Percentiles rank a stretch among this genome's conserved stretches.
Conservation (phyloP, 2,113 vertebrate genomes). For the Boulengeromyrus knoepffleri region DNA sequence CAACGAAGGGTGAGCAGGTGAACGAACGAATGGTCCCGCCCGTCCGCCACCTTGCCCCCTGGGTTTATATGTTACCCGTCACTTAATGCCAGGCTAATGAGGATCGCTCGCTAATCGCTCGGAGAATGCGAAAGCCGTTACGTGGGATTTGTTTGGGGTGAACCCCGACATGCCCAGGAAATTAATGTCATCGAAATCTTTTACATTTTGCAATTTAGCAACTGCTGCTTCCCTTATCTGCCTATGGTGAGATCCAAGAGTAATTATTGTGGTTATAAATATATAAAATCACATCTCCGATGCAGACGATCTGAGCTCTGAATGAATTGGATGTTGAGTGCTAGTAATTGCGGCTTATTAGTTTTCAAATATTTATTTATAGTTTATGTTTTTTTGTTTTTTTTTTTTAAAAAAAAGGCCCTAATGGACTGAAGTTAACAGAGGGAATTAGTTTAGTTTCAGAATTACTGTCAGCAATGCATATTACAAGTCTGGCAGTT, state of each 20-base stretch:
- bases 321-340: not conserved
- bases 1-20: conserved; percentile 21
- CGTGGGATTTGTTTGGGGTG: not conserved
- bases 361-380: not conserved
- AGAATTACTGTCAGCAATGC: not conserved
- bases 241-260: not conserved
- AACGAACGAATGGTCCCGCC: not conserved
- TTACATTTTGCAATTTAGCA: not conserved
- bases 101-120: not conserved
- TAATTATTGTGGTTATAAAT: conserved; percentile 1
- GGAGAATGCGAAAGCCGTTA: not conserved
- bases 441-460: not conserved
- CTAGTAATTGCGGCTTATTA: not conserved
- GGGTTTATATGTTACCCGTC: not conserved
- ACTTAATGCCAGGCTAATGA: not conserved
- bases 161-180: not conserved
- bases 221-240: not conserved
- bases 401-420: not conserved
- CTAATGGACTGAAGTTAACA: not conserved
- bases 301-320: not conserved
- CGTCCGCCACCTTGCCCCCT: not conserved
- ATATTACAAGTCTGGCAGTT: not conserved
- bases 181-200: not conserved
- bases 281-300: not conserved
- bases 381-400: not conserved